phyloP scores from a whole-genome alignment of 1,140 invertebrate species.

The Caenorhabditis elegans region DNA sequence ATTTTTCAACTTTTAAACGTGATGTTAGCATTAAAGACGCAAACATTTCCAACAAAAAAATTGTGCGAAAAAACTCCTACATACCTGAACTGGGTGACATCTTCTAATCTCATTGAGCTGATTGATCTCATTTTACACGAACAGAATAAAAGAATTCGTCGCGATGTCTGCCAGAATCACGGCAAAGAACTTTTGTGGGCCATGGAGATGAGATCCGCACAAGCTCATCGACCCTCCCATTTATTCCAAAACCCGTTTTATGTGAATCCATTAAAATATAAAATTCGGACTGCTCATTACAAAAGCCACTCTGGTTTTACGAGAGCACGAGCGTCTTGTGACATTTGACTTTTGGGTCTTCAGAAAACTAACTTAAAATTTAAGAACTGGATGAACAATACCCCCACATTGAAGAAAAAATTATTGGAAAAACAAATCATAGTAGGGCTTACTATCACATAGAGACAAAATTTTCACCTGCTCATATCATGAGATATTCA shows the following conservation, averaged over 20 bases:
- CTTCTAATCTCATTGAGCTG: background rate
- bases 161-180: background rate
- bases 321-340: background rate
- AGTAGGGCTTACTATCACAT: no score
- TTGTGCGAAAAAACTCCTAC: no score
- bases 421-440: no score
- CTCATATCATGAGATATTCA: no score
- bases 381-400: no score
- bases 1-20: no score
- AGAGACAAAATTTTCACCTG: no score
- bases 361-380: no score
- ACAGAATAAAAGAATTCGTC: background rate
- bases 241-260: background rate
- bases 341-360: background rate
- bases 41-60: background rate
- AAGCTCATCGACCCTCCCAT: background rate
- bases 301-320: background rate
- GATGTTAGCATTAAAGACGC: no score
- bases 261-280: conserved; percentile 31
- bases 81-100: conserved; percentile 20
- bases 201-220: background rate
- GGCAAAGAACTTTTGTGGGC: background rate
- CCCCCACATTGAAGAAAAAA: no score
- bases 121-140: background rate
- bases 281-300: background rate